These are phyloP conservation scores for Bryconaethiops microstoma DNA, from an alignment of 2,797 vertebrate genomes.

Conservation along the genomic window DNA sequence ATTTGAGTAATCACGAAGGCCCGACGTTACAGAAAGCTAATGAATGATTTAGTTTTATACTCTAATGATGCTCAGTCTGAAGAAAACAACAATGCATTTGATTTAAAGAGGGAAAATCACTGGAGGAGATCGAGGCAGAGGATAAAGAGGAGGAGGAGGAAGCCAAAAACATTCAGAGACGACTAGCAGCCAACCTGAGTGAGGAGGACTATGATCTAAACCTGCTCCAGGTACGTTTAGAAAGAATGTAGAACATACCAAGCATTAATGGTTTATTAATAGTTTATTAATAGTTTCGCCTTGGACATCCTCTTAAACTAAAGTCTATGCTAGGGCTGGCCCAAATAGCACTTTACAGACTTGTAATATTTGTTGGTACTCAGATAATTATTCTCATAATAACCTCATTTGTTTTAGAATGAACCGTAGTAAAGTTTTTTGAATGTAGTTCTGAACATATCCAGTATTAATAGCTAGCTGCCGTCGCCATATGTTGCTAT, in stretches of 20 bases:
- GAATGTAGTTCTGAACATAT: too few species aligned
- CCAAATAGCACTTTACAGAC: too few species aligned
- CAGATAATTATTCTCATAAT: too few species aligned
- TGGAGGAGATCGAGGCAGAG: constrained; percentile 84
- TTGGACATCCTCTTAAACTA: too few species aligned
- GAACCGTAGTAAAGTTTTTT: too few species aligned
- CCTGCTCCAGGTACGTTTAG: constrained; percentile 70
- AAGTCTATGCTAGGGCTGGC: too few species aligned
- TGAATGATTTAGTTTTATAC: not conserved
- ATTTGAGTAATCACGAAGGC: not conserved
- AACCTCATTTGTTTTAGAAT: too few species aligned
- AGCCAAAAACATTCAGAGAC: constrained; percentile 89
- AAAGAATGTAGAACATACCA: not conserved
- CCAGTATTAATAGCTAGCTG: too few species aligned
- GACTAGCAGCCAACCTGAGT: constrained; percentile 83
- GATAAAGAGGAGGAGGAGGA: constrained; percentile 93
- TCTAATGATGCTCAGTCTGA: not conserved
- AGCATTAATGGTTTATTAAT: too few species aligned
- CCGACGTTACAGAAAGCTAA: not conserved
- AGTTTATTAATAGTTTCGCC: too few species aligned
- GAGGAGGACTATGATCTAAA: constrained; percentile 94
- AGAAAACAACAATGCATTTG: not conserved
- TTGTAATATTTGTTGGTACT: too few species aligned
- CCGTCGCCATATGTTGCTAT: too few species aligned
- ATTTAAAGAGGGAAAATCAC: constrained; percentile 71